phyloP scores from a whole-genome alignment of 1,140 invertebrate genomes.

The Drosophila biarmipes region DNA sequence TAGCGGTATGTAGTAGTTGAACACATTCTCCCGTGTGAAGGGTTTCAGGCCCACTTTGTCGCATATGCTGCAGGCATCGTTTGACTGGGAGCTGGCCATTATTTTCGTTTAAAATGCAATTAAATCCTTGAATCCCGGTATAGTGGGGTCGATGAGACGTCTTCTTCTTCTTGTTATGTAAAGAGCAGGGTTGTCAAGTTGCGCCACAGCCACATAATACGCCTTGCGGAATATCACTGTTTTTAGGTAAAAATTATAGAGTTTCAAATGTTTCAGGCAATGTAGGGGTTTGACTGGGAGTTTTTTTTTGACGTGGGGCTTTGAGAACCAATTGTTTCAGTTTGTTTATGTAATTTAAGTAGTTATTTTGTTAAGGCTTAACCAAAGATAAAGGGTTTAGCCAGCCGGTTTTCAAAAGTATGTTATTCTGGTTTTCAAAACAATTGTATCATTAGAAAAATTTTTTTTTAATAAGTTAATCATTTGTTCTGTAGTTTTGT shows the following conservation, averaged over 20 bases:
- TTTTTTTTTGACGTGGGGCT: background rate
- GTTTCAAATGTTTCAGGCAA: background rate
- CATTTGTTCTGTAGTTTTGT: too few relatives aligned
- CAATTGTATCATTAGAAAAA: too few relatives aligned
- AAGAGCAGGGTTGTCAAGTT: conserved; percentile 63
- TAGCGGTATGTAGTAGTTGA: conserved; percentile 87
- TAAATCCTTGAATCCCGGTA: conserved; percentile 19
- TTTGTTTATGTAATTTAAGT: too few relatives aligned
- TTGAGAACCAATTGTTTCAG: too few relatives aligned
- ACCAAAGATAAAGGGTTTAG: too few relatives aligned
- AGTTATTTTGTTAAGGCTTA: too few relatives aligned
- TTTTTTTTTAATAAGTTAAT: too few relatives aligned
- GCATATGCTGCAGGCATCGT: conserved; percentile 73
- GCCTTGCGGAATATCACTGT: conserved; percentile 17
- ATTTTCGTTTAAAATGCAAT: conserved; percentile 63
- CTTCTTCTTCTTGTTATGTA: conserved; percentile 72
- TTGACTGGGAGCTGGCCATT: conserved; percentile 66
- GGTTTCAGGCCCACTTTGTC: conserved; percentile 86
- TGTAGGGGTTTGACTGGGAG: background rate
- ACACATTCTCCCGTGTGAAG: conserved; percentile 86
- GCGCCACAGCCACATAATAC: conserved; percentile 1
- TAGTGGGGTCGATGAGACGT: conserved; percentile 22
- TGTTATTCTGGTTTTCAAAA: too few relatives aligned
- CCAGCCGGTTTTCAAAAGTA: too few relatives aligned
- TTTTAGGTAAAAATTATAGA: background rate